Conservation (phyloP, 2,888 invertebrate species). For the Polymixis lichenea region DNA sequence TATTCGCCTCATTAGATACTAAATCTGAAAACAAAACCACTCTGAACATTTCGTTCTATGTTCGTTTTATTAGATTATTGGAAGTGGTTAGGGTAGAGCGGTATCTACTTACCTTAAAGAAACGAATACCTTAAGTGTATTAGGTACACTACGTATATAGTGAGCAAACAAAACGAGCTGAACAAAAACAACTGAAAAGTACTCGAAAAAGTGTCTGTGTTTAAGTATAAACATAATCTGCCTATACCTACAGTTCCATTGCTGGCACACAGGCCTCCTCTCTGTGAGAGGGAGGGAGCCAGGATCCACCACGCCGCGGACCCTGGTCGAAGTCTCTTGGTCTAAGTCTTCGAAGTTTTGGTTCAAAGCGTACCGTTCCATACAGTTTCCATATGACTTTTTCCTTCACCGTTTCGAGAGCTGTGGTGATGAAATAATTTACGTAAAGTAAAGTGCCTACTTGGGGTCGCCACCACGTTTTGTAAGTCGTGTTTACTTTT, state of each 20-base stretch:
- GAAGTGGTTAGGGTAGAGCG: slow-evolving; percentile 26
- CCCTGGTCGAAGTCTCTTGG: no score
- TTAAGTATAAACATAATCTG: neutral
- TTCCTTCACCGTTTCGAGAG: neutral
- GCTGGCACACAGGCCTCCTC: neutral
- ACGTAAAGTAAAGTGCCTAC: neutral
- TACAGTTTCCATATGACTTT: neutral
- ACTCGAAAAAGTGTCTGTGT: neutral
- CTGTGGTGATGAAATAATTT: neutral
- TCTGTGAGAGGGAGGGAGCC: neutral
- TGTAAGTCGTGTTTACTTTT: neutral
- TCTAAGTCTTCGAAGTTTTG: neutral
- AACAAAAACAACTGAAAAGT: neutral
- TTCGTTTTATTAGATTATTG: slow-evolving; percentile 53
- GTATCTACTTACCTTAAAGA: slow-evolving; percentile 34
- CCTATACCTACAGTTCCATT: neutral
- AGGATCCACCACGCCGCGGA: neutral
- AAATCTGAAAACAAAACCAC: slow-evolving; percentile 57
- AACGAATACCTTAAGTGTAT: slow-evolving; percentile 45
- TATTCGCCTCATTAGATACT: slow-evolving; percentile 59
- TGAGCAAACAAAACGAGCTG: neutral
- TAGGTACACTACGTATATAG: slow-evolving; percentile 4
- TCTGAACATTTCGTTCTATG: slow-evolving; percentile 39
- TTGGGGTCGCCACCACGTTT: neutral
- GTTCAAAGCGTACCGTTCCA: neutral